A percentile compares a stretch with the other conserved stretches of the same genome.
Conservation (phyloP, 2,113 vertebrate genomes). For the Rana temporaria region DNA sequence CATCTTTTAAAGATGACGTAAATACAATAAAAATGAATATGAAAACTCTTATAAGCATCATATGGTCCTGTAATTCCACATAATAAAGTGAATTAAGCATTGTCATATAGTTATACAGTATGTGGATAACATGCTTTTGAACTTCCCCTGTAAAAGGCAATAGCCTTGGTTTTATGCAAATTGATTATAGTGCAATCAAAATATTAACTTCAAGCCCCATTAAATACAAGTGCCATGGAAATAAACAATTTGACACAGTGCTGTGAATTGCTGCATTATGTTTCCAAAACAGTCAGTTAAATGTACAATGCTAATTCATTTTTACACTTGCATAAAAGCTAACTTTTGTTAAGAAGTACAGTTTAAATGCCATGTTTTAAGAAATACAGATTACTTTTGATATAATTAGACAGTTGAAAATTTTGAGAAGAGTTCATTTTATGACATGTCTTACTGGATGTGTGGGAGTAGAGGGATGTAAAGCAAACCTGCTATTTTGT, state of each 20-base stretch:
- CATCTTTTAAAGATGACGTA: too few species aligned
- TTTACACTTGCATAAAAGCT: slow-evolving; percentile 9
- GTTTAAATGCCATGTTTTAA: background rate
- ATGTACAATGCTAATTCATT: background rate
- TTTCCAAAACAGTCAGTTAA: slow-evolving; percentile 9
- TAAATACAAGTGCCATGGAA: slow-evolving; percentile 33
- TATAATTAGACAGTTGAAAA: too few species aligned
- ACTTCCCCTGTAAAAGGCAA: slow-evolving; percentile 9
- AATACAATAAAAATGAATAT: too few species aligned
- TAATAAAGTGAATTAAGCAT: slow-evolving; percentile 20
- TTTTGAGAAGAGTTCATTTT: too few species aligned
- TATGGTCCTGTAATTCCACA: slow-evolving; percentile 7
- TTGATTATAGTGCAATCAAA: slow-evolving; percentile 37
- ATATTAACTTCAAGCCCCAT: slow-evolving; percentile 46
- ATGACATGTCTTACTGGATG: too few species aligned
- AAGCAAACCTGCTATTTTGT: too few species aligned
- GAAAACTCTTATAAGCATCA: background rate
- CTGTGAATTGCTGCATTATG: slow-evolving; percentile 11
- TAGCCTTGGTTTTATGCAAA: slow-evolving; percentile 30
- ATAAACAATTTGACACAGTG: slow-evolving; percentile 34
- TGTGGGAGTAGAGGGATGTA: too few species aligned
- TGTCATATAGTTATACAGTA: slow-evolving; percentile 8
- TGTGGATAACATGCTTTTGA: slow-evolving; percentile 18
- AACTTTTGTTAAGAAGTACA: background rate
- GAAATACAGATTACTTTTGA: too few species aligned